These are phyloP conservation scores for Scalopus aquaticus DNA, from an alignment of 2,113 vertebrate species.

Conservation along the genomic window DNA sequence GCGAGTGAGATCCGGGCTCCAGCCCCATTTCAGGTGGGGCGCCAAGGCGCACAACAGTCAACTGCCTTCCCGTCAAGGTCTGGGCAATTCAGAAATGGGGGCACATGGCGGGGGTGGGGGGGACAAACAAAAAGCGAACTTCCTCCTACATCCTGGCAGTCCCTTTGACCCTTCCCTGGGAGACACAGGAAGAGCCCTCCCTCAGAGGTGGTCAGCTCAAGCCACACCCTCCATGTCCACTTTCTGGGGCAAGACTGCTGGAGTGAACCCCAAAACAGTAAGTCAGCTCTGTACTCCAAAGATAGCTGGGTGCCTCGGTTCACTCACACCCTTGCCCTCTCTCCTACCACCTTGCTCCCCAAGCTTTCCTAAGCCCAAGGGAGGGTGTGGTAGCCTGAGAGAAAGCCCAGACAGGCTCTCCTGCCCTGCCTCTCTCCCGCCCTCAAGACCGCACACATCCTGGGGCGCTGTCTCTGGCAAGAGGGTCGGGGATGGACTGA, in stretches of 20 bases:
- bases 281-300: not conserved
- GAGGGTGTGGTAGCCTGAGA: not conserved
- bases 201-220: not conserved
- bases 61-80: not conserved
- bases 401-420: not conserved
- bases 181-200: not conserved
- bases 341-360: not conserved
- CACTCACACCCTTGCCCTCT: too few relatives aligned
- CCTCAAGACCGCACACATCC: not conserved
- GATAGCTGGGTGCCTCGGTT: not conserved
- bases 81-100: not conserved
- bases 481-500: not conserved
- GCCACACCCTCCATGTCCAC: not conserved
- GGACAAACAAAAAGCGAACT: not conserved
- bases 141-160: not conserved
- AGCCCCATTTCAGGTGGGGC: not conserved
- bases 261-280: not conserved
- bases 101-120: rapidly evolving
- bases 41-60: not conserved
- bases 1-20: not conserved
- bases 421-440: too few relatives aligned
- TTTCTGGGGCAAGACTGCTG: not conserved
- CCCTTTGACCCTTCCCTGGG: too few relatives aligned
- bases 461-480: not conserved
- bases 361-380: not conserved